These are phyloP conservation scores for Brevipalpus yothersi DNA, from an alignment of 1,140 invertebrate species.

Conservation along the genomic window DNA sequence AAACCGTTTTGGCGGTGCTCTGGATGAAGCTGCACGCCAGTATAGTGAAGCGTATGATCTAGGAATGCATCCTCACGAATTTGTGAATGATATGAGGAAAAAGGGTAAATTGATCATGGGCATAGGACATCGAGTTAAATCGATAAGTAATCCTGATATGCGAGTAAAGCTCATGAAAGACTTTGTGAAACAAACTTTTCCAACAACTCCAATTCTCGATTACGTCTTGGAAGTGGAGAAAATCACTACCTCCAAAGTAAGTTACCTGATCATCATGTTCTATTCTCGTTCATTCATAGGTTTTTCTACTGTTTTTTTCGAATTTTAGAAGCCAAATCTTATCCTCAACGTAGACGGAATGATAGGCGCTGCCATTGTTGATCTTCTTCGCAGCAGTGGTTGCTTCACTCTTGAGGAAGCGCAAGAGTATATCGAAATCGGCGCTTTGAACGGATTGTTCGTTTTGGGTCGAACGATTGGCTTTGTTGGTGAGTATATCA, in stretches of 20 bases:
- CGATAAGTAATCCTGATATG: conserved; percentile 97
- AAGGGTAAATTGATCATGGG: conserved; percentile 97
- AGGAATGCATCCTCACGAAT: conserved; percentile 86
- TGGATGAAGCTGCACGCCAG: conserved; percentile 84
- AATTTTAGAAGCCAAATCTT: conserved; percentile 65
- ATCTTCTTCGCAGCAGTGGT: conserved; percentile 71
- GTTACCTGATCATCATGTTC: neutral
- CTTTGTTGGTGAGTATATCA: conserved; percentile 55
- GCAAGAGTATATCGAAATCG: conserved; percentile 90
- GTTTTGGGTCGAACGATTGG: conserved; percentile 93
- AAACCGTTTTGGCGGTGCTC: conserved; percentile 90
- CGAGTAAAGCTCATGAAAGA: conserved; percentile 86
- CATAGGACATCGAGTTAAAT: conserved; percentile 93
- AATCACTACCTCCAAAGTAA: conserved; percentile 79
- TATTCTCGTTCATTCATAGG: conserved; percentile 2
- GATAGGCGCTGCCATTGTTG: conserved; percentile 89
- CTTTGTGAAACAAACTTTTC: conserved; percentile 79
- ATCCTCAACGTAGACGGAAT: conserved; percentile 98
- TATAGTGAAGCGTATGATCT: conserved; percentile 87
- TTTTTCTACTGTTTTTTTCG: neutral
- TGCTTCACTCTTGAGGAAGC: conserved; percentile 91
- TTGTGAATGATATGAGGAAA: conserved; percentile 91
- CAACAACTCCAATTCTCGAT: conserved; percentile 46
- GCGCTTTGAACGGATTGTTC: conserved; percentile 92
- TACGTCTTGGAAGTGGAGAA: conserved; percentile 96